Base-by-base conservation (phyloP, 1,140 invertebrate species). In the Apolygus lucorum region DNA sequence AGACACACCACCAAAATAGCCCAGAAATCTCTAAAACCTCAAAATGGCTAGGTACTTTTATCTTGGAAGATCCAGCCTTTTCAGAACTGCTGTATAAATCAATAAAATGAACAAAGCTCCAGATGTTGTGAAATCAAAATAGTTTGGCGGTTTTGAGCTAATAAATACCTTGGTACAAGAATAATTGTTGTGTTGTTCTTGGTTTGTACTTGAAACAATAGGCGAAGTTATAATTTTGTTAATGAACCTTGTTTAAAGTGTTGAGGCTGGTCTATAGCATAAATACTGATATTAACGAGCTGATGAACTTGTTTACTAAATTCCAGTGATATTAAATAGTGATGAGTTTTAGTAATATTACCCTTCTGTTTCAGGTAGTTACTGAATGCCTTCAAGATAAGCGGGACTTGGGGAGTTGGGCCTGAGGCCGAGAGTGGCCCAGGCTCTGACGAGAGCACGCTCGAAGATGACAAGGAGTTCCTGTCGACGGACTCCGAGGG, bases 401-500 rank as follows among this genome's bases (percentile, higher is more conserved):
- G 54, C 54, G 54, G 54, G 54, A 11, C 54, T 59, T 59, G 54
- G 54, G 54, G 54, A 59, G 54, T 59, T 11, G 54, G 54, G 54
- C 54, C 54, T 11, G 54, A 59, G 54, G 54, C 54, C 54, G 54
- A 59, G 54, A 59, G 54, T 22, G 79, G 79, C 71, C 78, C 79
- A 29, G 77, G 87, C 83, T 87, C 86, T 82, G 87, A 89, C 83
- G 85, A 86, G 78, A 88, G 89, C 81, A 88, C 89, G 79, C 84
- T 90, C 78, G 88, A 87, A 81, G 88, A 95, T 81, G 89, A 91
- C 83, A 91, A 91, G 79, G 90, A 92, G 79, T 81, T 94, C 78
- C 89, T 90, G 76, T 91, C 90, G 73, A 91, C 91, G 72, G 97
- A 99, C 82, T 97, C 96, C 66, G 97, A 99, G 81, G 97, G 97